Evolutionary conservation across 2,113 vertebrate species (phyloP), one percentile per base, ranked within the genome.

Genomic region (Centropus unirufus): DNA sequence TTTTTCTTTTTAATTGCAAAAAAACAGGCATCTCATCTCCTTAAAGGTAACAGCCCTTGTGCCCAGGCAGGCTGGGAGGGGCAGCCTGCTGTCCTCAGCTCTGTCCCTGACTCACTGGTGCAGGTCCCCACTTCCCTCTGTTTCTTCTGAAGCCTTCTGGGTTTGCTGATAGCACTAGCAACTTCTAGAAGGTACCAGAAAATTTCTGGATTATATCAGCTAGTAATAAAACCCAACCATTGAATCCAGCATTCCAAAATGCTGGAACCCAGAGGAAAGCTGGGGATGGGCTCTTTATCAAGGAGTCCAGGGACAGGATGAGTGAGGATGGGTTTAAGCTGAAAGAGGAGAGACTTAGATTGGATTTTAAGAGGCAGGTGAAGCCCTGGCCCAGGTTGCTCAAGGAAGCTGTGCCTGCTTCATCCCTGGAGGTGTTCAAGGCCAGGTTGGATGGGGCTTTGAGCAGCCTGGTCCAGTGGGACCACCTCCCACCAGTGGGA

Each of bases 1-100:
- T 52, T n/a, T 94, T 87, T 55, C 93, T 34, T 77, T 92, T 89
- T 46, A 80, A 80, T 90, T 83, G 59, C 79, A 36, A 46, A 70
- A 88, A 51, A 57, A 40, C 36, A 78, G 51, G 15, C 59, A 42
- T 57, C 40, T 59, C 55, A 4, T 20, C 21, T 93, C 27, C 76
- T 88, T 67, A 40, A 79, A 90, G 69, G 27, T 44, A 90, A 15
- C 8, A 52, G 36, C 26, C 54, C 46, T 10, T 21, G 30, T 75
- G n/a, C 21, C 46, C 61, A 12, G 22, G 61, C 58, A 72, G 32
- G n/a, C 2, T 40, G 26, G 6, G 32, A 2, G 2, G 14, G 20
- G 14, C 7, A 39, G 30, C 27, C 24, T 47, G 24, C 16, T 44
- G 27, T 72, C 61, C 44, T 49, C 12, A 17, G 7, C 40, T 86